Conservation (phyloP, 2,797 vertebrate genomes). For the Apogon hyalosoma region DNA sequence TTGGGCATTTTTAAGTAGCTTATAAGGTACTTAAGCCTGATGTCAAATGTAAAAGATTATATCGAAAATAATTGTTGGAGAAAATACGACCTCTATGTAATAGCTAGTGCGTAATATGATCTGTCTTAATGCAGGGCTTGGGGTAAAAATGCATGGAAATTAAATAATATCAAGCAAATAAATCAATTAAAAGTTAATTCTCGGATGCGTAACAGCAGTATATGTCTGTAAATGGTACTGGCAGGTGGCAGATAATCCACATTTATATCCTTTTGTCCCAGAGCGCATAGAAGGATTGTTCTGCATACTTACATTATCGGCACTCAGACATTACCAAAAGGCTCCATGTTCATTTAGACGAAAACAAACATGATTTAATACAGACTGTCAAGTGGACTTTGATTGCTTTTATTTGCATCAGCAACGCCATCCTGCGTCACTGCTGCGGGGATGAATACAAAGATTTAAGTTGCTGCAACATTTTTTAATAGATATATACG, state of each 20-base stretch:
- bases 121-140: background rate
- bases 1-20: background rate
- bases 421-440: background rate
- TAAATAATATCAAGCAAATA: no score
- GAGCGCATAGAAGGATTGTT: no score
- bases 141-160: background rate
- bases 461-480: background rate
- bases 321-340: no score
- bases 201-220: no score
- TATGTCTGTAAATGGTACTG: no score
- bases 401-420: conserved; percentile 1
- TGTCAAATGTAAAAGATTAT: background rate
- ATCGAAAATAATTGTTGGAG: background rate
- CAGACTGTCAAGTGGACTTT: background rate
- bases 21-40: conserved; percentile 4
- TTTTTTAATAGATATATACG: background rate
- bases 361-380: background rate
- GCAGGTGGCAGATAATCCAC: no score
- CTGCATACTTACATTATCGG: no score
- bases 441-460: background rate
- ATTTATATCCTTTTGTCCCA: no score
- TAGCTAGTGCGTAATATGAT: background rate
- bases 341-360: no score
- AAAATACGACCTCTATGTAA: background rate
- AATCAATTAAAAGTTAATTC: no score